Conservation (phyloP, 2,888 invertebrate genomes). For the Drosophila mayaguana region DNA sequence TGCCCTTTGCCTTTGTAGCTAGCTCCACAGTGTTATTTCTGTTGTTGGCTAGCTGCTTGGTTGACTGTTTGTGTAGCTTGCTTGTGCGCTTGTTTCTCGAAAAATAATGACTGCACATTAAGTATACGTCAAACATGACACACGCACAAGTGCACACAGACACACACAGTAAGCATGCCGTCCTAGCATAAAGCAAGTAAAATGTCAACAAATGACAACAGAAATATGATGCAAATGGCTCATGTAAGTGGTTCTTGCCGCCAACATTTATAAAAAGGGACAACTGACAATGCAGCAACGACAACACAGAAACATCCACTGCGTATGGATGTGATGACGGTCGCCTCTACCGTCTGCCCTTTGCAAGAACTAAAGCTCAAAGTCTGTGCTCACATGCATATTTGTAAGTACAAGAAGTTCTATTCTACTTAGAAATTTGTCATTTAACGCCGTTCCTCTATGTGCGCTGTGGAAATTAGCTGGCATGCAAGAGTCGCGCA, state of each 20-base stretch:
- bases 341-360: background rate
- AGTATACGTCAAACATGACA: slow-evolving; percentile 66
- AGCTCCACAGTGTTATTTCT: slow-evolving; percentile 30
- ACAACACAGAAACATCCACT: slow-evolving; percentile 14
- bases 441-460: slow-evolving; percentile 34
- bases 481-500: slow-evolving; percentile 38
- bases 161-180: slow-evolving; percentile 11
- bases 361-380: slow-evolving; percentile 26
- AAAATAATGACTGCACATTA: slow-evolving; percentile 81
- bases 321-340: slow-evolving; percentile 1
- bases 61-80: slow-evolving; percentile 39
- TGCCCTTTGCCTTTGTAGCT: slow-evolving; percentile 58
- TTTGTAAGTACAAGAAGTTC: slow-evolving; percentile 32
- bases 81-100: slow-evolving; percentile 71
- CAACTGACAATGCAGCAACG: slow-evolving; percentile 65
- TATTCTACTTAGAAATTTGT: slow-evolving; percentile 61
- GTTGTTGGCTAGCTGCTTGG: slow-evolving; percentile 17
- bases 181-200: slow-evolving; percentile 65
- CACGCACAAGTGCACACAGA: slow-evolving; percentile 29
- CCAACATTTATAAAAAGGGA: slow-evolving; percentile 67
- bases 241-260: slow-evolving; percentile 81
- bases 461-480: slow-evolving; percentile 51
- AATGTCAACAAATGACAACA: slow-evolving; percentile 83
- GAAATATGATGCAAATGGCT: slow-evolving; percentile 83
- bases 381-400: slow-evolving; percentile 31